phyloP scores from a whole-genome alignment of 2,113 vertebrate species.

The Siniperca knerii region DNA sequence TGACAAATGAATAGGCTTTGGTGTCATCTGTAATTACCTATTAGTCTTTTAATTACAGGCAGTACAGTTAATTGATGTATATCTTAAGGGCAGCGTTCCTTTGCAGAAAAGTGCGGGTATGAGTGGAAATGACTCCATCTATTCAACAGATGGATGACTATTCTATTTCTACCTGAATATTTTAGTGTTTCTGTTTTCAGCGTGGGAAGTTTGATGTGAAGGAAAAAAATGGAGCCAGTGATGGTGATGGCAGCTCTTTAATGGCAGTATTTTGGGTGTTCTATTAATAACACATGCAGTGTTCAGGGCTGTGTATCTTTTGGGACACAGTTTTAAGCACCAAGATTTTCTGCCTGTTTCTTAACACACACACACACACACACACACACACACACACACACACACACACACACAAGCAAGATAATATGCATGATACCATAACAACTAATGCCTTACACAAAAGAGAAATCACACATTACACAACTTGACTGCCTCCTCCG shows the following conservation, averaged over 20 bases:
- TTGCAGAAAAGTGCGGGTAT: neutral
- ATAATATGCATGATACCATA: neutral
- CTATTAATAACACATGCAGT: constrained; percentile 10
- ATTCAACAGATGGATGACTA: neutral
- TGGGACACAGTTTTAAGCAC: neutral
- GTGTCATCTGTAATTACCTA: constrained; percentile 19
- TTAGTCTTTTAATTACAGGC: constrained; percentile 27
- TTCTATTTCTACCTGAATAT: constrained; percentile 5
- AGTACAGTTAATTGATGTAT: constrained; percentile 1
- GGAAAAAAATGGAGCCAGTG: constrained; percentile 4
- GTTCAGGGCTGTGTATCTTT: neutral
- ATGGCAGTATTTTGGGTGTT: neutral
- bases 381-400: neutral
- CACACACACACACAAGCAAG: no score
- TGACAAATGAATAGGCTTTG: constrained; percentile 15
- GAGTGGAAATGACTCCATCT: neutral
- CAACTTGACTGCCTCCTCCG: constrained; percentile 33
- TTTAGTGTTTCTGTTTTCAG: constrained; percentile 14
- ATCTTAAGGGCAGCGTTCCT: neutral
- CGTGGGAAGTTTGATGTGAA: neutral
- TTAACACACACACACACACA: neutral
- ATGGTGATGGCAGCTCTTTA: constrained; percentile 3
- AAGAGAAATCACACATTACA: constrained; percentile 33
- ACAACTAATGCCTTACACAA: neutral
- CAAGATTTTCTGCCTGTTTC: neutral